Evolutionary conservation across 2,113 vertebrate species (phyloP), one percentile per base, ranked within the genome.

Genomic region (Nothocercus nigrocapillus): DNA sequence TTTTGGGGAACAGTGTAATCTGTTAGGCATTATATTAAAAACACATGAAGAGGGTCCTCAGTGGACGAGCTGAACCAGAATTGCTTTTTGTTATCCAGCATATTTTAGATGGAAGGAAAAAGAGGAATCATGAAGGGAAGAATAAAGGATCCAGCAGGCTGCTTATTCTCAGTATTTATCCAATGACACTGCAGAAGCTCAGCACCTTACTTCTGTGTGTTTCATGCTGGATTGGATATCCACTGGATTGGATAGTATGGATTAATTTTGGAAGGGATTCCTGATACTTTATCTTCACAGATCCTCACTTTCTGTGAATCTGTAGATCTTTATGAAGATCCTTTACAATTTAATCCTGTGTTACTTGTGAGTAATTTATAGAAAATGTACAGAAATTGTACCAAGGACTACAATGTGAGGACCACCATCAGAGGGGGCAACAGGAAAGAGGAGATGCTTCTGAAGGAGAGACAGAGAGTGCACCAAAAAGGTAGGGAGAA

Each of bases 11-110:
- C 58, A 96, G 13, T 4, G 3, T 93, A 96, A 89, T 93, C 86
- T 69, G 9, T 69, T 93, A 70, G 47, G n/a, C 83, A 58, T 80
- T 97, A 77, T 92, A 97, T 91, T 84, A 66, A 96, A 98, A 97
- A 96, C 95, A 94, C 44, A 88, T 88, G 78, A 96, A 80, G 19
- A 69, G 20, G 11, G 82, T 95, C 61, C 77, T 95, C 56, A 36
- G 14, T 77, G 40, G 61, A 72, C 51, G 78, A 81, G 67, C 83
- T 94, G 81, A 97, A 95, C 47, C 36, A 96, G 73, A 95, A 96
- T 85, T 76, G 32, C 17, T 85, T 91, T 82, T 92, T 88, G 53
- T 95, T 96, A 88, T 17, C 19, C 67, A 77, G 15, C 4, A 34
- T 83, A 94, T 30, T 69, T 88, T 85, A 72, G 11, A 16, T 54